A percentile compares a stretch with the other conserved stretches of the same genome.
Evolutionary conservation across 2,888 invertebrate species (phyloP).

Genomic region (Lysandra coridon): DNA sequence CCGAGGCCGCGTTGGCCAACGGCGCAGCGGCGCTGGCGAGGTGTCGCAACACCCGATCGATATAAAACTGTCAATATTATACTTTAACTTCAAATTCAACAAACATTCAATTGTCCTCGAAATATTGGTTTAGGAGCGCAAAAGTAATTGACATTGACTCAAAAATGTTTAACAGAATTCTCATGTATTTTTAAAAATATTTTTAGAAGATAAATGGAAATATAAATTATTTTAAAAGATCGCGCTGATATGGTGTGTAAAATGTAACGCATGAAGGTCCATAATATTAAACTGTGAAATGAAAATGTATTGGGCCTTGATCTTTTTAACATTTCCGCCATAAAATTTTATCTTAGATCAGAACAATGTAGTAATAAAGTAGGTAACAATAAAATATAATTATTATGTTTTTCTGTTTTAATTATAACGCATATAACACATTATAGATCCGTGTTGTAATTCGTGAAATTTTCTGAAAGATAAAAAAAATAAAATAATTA

Average conservation of each 20-base stretch:
- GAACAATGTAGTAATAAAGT: neutral
- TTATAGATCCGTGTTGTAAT: neutral
- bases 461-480: neutral
- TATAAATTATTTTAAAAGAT: neutral
- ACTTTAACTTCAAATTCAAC: conserved; percentile 2
- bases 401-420: neutral
- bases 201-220: neutral
- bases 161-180: neutral
- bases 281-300: neutral
- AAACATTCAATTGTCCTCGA: neutral
- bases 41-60: conserved; percentile 8
- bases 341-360: neutral
- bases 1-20: neutral
- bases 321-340: neutral
- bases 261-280: neutral
- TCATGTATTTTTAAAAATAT: neutral
- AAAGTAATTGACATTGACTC: neutral
- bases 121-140: neutral
- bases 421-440: neutral
- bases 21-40: neutral
- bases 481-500: neutral
- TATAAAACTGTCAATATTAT: conserved; percentile 19
- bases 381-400: neutral
- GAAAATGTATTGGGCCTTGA: neutral
- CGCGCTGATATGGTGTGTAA: neutral